Percentiles rank a stretch among this genome's conserved stretches.
Conservation (phyloP, 2,113 vertebrate species). For the Silurus meridionalis region DNA sequence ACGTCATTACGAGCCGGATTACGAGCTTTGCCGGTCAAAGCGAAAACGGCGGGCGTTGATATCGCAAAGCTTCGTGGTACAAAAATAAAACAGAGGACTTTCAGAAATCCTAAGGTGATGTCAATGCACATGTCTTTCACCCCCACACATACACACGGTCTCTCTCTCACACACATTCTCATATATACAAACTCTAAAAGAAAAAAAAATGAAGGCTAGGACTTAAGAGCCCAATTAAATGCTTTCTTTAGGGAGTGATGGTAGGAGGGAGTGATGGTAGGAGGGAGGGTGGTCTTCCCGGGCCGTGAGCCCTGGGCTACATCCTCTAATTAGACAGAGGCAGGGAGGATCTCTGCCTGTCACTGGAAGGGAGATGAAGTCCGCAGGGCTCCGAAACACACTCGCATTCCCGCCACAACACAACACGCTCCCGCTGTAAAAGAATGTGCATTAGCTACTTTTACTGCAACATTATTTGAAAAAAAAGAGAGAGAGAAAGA, state of each 20-base stretch:
- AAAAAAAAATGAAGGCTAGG: slow-evolving; percentile 77
- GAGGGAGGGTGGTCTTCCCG: slow-evolving; percentile 74
- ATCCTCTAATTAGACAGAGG: slow-evolving; percentile 79
- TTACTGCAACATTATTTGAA: background rate
- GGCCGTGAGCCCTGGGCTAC: slow-evolving; percentile 79
- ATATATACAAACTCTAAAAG: slow-evolving; percentile 51
- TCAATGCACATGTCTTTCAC: slow-evolving; percentile 72
- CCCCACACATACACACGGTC: background rate
- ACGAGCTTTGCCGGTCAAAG: background rate
- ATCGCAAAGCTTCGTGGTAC: slow-evolving; percentile 22
- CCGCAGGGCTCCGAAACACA: slow-evolving; percentile 65
- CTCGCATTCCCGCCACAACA: slow-evolving; percentile 17
- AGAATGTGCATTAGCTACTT: background rate
- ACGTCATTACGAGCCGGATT: slow-evolving; percentile 11
- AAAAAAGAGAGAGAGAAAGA: background rate
- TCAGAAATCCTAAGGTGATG: slow-evolving; percentile 69
- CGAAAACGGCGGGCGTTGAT: background rate
- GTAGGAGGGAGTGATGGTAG: slow-evolving; percentile 74
- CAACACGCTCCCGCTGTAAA: background rate
- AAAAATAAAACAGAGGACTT: slow-evolving; percentile 57
- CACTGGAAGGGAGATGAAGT: slow-evolving; percentile 78
- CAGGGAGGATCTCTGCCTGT: slow-evolving; percentile 77
- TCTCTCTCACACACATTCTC: too few relatives aligned
- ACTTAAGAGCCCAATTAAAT: slow-evolving; percentile 82
- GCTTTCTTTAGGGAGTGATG: slow-evolving; percentile 79